A percentile compares a stretch with the other conserved stretches of the same genome.
Conservation (phyloP, 2,888 invertebrate species). For the Drosophila formosana region DNA sequence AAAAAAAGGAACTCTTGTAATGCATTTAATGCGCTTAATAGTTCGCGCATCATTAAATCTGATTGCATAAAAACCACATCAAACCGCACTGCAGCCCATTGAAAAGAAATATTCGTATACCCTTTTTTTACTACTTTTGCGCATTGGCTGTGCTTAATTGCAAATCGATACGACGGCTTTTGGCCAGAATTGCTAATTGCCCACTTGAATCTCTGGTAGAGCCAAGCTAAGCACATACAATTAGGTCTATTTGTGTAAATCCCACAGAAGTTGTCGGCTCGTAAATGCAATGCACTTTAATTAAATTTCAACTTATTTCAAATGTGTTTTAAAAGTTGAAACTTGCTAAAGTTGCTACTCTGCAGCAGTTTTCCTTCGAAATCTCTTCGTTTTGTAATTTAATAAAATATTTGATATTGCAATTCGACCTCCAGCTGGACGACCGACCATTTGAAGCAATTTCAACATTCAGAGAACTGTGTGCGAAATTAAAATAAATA, state of each 20-base stretch:
- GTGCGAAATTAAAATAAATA: constrained; percentile 10
- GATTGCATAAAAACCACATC: constrained; percentile 52
- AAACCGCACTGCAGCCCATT: constrained; percentile 3
- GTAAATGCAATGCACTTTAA: constrained; percentile 21
- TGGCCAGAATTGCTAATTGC: constrained; percentile 64
- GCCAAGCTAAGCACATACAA: constrained; percentile 21
- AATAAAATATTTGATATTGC: not conserved
- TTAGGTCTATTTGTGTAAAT: constrained; percentile 46
- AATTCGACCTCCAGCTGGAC: not conserved
- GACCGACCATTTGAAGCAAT: not conserved
- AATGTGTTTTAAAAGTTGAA: constrained; percentile 11
- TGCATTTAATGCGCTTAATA: constrained; percentile 74
- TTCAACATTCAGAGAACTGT: not conserved
- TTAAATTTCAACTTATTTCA: constrained; percentile 21
- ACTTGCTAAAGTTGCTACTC: not conserved
- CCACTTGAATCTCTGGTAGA: constrained; percentile 33
- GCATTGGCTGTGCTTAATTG: constrained; percentile 56
- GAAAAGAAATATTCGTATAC: constrained; percentile 37
- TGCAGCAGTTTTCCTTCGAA: not conserved
- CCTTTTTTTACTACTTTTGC: constrained; percentile 35
- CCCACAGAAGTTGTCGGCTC: constrained; percentile 24
- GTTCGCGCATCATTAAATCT: constrained; percentile 77
- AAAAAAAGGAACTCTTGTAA: constrained; percentile 42
- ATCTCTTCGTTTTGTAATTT: not conserved
- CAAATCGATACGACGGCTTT: constrained; percentile 67